phyloP scores from a whole-genome alignment of 2,797 vertebrate genomes.

The Mergus octosetaceus region DNA sequence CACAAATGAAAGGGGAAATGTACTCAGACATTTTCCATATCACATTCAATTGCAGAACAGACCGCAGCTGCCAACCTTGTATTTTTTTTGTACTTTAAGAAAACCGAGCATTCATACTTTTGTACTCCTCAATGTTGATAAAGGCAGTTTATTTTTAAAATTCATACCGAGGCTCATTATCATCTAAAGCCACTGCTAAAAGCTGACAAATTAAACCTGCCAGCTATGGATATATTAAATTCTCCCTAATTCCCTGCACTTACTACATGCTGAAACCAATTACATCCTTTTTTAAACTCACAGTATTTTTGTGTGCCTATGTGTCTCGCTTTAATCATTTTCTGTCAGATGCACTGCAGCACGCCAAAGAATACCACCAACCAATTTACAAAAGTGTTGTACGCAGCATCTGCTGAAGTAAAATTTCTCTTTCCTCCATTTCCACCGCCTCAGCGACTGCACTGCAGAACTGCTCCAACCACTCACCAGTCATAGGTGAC shows the following conservation, averaged over 20 bases:
- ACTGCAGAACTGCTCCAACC: neutral
- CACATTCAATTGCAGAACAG: neutral
- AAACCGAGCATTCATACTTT: neutral
- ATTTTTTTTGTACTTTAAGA: neutral
- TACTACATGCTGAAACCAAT: neutral
- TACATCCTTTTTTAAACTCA: neutral
- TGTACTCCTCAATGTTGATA: neutral
- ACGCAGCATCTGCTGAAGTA: neutral
- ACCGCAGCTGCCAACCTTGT: neutral
- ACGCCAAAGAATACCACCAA: neutral
- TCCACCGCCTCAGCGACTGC: neutral
- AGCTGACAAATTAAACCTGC: constrained; percentile 10
- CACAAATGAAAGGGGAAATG: neutral
- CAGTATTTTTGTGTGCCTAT: neutral
- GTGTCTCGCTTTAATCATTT: neutral
- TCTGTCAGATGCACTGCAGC: neutral
- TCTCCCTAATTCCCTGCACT: neutral
- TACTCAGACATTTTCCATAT: neutral
- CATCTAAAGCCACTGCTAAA: neutral
- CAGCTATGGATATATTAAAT: neutral
- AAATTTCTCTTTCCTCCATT: neutral
- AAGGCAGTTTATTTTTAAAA: neutral
- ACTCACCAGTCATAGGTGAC: neutral
- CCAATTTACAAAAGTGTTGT: neutral
- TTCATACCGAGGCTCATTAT: neutral